These are phyloP conservation scores for Cyprinodon tularosa DNA, from an alignment of 2,113 vertebrate species.

Conservation along the genomic window DNA sequence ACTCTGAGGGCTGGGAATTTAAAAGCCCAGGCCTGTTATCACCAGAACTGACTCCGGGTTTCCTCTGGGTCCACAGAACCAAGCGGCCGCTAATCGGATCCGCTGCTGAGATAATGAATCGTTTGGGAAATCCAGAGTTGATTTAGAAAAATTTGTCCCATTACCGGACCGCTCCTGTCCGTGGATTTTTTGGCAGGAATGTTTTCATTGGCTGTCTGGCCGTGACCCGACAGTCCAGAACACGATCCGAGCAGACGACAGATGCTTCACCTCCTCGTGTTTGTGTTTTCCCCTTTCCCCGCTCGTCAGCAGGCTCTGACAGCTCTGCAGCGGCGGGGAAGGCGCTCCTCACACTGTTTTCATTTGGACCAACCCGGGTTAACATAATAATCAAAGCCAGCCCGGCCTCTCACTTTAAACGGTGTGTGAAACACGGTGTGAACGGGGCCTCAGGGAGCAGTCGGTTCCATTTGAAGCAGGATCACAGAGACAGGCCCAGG, in stretches of 20 bases:
- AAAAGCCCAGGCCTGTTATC: conserved; percentile 33
- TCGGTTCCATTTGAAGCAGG: not conserved
- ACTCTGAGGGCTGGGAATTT: conserved; percentile 28
- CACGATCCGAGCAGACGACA: conserved; percentile 14
- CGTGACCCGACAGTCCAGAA: conserved; percentile 31
- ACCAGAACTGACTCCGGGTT: not conserved
- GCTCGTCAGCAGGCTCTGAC: not conserved
- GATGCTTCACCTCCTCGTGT: conserved; percentile 25
- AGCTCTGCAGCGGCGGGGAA: conserved; percentile 32
- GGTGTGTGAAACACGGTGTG: conserved; percentile 69
- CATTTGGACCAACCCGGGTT: conserved; percentile 74
- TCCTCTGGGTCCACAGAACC: not conserved
- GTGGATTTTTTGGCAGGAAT: conserved; percentile 28
- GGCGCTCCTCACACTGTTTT: conserved; percentile 64
- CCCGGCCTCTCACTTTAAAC: conserved; percentile 54
- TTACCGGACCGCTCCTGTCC: conserved; percentile 35
- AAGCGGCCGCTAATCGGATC: conserved; percentile 9
- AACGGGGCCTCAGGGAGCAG: conserved; percentile 21
- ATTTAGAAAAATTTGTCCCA: conserved; percentile 56
- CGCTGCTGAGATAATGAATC: conserved; percentile 42
- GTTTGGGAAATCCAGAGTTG: conserved; percentile 42
- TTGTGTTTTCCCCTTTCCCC: conserved; percentile 11
- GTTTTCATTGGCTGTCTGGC: conserved; percentile 58
- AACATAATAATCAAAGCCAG: conserved; percentile 76
- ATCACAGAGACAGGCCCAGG: not conserved